Conservation (phyloP, 64 coral and sea anemone species). For the Stylophora pistillata region DNA sequence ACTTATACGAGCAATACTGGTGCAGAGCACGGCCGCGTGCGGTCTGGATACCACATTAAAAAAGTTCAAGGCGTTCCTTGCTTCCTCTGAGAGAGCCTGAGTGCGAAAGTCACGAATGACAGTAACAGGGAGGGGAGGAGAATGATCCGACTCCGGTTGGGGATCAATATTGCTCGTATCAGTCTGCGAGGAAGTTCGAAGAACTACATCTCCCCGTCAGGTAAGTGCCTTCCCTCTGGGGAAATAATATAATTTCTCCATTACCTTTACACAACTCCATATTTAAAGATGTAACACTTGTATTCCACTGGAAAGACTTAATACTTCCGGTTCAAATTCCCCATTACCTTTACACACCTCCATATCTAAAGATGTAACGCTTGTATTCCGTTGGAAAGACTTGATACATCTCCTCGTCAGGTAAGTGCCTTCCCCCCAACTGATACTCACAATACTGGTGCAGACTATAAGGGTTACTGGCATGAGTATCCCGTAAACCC, state of each 20-base stretch:
- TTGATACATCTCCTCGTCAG: no score
- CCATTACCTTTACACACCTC: no score
- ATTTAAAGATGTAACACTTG: no score
- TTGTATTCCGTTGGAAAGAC: no score
- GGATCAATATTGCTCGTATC: slow-evolving; percentile 2
- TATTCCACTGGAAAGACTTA: no score
- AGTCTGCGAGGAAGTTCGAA: slow-evolving; percentile 14
- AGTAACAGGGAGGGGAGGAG: slow-evolving; percentile 1
- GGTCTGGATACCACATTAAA: background rate
- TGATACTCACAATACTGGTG: background rate
- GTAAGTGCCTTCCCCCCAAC: background rate
- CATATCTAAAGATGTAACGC: no score
- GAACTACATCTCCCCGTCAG: slow-evolving; percentile 38
- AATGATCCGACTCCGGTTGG: background rate
- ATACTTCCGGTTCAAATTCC: no score
- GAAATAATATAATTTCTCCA: no score
- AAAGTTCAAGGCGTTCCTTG: background rate
- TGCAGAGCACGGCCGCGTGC: no score
- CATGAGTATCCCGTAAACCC: background rate
- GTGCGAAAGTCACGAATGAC: background rate
- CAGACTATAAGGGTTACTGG: background rate
- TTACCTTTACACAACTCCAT: no score
- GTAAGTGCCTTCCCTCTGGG: slow-evolving; percentile 30
- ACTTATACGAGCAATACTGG: no score
- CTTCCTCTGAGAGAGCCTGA: background rate